A percentile compares a stretch with the other conserved stretches of the same genome.
phyloP scores from a whole-genome alignment of 2,113 vertebrate species.

The Dasyprocta punctata region DNA sequence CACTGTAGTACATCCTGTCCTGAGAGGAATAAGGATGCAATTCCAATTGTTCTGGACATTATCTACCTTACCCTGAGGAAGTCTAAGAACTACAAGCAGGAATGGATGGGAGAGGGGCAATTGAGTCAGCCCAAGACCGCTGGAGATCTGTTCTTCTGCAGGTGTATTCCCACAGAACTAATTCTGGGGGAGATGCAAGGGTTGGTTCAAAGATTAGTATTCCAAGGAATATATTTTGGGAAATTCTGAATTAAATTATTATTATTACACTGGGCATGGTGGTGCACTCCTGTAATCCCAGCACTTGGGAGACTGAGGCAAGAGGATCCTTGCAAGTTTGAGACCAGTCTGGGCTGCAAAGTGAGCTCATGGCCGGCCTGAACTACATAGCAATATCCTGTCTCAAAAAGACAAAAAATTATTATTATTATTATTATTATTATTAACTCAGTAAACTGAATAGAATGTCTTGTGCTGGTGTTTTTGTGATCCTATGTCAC shows the following conservation, averaged over 20 bases:
- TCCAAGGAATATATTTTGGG: slow-evolving; percentile 28
- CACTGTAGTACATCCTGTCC: background rate
- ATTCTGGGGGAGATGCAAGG: background rate
- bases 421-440: background rate
- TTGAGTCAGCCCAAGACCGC: background rate
- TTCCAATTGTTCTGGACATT: background rate
- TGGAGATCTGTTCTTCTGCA: background rate
- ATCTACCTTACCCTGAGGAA: background rate
- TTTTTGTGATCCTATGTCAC: background rate
- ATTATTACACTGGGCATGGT: too few species aligned
- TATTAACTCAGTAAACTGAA: background rate
- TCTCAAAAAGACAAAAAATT: too few species aligned
- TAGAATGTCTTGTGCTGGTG: background rate
- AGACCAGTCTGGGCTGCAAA: too few species aligned
- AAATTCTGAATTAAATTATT: slow-evolving; percentile 37
- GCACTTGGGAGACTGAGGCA: too few species aligned
- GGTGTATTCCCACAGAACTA: background rate
- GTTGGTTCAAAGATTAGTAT: background rate
- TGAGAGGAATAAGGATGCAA: background rate
- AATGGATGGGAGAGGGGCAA: background rate
- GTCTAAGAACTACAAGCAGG: background rate
- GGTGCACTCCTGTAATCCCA: too few species aligned
- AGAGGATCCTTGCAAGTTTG: too few species aligned
- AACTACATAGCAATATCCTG: too few species aligned
- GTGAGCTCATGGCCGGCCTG: too few species aligned